A percentile compares a stretch with the other conserved stretches of the same genome.
These are phyloP conservation scores for Prietella phreatophila DNA, from an alignment of 2,113 vertebrate species.

Conservation along the genomic window DNA sequence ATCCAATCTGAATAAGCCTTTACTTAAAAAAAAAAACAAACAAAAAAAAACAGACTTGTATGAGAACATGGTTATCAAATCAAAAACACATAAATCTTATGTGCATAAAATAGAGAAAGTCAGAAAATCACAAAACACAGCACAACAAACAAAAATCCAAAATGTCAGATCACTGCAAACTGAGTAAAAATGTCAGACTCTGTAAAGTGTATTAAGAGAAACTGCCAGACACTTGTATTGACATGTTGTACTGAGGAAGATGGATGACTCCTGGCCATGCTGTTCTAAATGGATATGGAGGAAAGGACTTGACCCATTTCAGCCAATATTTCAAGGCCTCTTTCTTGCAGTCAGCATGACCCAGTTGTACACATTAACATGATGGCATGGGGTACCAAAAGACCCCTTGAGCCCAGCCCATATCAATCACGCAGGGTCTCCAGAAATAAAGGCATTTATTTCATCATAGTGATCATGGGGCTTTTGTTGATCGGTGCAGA, in stretches of 20 bases:
- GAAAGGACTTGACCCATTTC: slow-evolving; percentile 29
- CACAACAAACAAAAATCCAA: slow-evolving; percentile 1
- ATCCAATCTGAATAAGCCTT: neutral
- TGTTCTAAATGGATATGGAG: slow-evolving; percentile 29
- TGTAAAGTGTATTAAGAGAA: slow-evolving; percentile 40
- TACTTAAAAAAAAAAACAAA: slow-evolving; percentile 13
- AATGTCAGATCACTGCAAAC: slow-evolving; percentile 29
- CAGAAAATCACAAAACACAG: neutral
- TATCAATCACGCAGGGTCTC: slow-evolving; percentile 1
- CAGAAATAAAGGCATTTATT: slow-evolving; percentile 31
- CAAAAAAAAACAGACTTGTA: neutral
- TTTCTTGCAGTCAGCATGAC: slow-evolving; percentile 1
- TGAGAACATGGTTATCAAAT: slow-evolving; percentile 14
- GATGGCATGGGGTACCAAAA: neutral
- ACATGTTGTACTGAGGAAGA: slow-evolving; percentile 42
- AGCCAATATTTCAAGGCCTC: slow-evolving; percentile 20
- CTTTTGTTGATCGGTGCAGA: slow-evolving; percentile 11
- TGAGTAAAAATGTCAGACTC: slow-evolving; percentile 16
- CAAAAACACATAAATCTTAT: slow-evolving; percentile 3
- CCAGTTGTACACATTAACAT: slow-evolving; percentile 16
- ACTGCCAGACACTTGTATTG: slow-evolving; percentile 36
- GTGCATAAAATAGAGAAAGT: slow-evolving; percentile 7
- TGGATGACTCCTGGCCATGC: slow-evolving; percentile 30
- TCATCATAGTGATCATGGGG: slow-evolving; percentile 38
- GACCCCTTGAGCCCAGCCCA: slow-evolving; percentile 4